Evolutionary conservation across 2,888 invertebrate genomes (phyloP).

Genomic region (Drosophila diplacantha): DNA sequence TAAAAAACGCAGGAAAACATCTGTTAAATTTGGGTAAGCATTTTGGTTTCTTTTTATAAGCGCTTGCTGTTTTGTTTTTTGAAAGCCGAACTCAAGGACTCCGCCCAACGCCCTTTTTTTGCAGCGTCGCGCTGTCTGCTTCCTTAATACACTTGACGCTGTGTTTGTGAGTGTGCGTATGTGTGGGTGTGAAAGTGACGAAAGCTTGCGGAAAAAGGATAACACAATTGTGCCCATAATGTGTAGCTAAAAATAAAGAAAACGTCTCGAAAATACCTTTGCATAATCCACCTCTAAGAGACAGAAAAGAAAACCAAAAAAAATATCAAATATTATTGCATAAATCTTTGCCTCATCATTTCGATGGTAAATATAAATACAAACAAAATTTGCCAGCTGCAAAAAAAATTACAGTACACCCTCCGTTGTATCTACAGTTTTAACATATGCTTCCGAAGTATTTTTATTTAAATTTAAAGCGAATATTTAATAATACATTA

Average conservation of each 20-base stretch:
- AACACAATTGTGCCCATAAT: constrained; percentile 34
- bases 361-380: constrained; percentile 16
- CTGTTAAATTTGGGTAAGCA: constrained; percentile 23
- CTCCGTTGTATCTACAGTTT: background rate
- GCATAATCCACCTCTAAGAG: background rate
- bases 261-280: constrained; percentile 10
- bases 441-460: background rate
- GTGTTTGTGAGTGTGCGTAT: constrained; percentile 20
- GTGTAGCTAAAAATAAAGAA: constrained; percentile 12
- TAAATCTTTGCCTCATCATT: constrained; percentile 24
- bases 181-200: constrained; percentile 59
- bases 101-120: constrained; percentile 61
- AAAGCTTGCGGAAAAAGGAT: constrained; percentile 58
- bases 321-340: constrained; percentile 14
- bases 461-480: background rate
- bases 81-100: constrained; percentile 41
- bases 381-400: constrained; percentile 9
- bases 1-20: constrained; percentile 24
- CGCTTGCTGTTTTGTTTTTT: constrained; percentile 14
- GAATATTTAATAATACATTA: background rate
- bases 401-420: background rate
- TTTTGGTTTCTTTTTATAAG: constrained; percentile 3
- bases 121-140: constrained; percentile 64
- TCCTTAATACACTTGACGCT: constrained; percentile 28
- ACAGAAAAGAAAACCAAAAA: background rate